Evolutionary conservation across 2,113 vertebrate genomes (phyloP).

Genomic region (Hydrolagus affinis): DNA sequence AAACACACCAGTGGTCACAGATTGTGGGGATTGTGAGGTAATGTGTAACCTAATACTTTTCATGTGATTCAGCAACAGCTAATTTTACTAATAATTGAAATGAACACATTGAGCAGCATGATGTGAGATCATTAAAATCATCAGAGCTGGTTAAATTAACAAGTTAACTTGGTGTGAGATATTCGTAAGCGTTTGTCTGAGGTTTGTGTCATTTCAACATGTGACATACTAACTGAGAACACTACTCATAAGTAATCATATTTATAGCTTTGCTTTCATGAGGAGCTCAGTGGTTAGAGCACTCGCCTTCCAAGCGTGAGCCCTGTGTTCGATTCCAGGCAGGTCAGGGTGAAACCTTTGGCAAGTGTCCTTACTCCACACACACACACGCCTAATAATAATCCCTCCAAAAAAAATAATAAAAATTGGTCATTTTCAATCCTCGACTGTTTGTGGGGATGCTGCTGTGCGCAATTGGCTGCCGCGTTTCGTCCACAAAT

Average conservation of each 20-base stretch:
- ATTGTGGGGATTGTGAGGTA: not conserved
- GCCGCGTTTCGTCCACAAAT: no score
- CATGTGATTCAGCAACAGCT: not conserved
- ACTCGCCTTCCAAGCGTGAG: no score
- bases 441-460: no score
- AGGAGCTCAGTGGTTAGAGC: no score
- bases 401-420: no score
- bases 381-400: no score
- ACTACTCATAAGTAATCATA: not conserved
- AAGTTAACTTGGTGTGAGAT: not conserved
- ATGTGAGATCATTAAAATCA: not conserved
- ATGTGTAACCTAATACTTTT: not conserved
- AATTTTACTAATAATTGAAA: not conserved
- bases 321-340: no score
- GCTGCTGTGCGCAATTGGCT: no score
- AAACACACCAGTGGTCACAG: not conserved
- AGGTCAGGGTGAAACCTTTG: no score
- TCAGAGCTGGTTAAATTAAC: slow-evolving; percentile 13
- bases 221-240: not conserved
- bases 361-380: no score
- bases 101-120: not conserved
- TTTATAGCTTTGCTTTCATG: not conserved
- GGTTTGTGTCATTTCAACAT: not conserved
- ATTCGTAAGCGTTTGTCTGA: not conserved
- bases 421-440: no score